A percentile compares a stretch with the other conserved stretches of the same genome.
These are phyloP conservation scores for Acromyrmex heyeri DNA, from an alignment of 1,140 invertebrate genomes.

Conservation along the genomic window DNA sequence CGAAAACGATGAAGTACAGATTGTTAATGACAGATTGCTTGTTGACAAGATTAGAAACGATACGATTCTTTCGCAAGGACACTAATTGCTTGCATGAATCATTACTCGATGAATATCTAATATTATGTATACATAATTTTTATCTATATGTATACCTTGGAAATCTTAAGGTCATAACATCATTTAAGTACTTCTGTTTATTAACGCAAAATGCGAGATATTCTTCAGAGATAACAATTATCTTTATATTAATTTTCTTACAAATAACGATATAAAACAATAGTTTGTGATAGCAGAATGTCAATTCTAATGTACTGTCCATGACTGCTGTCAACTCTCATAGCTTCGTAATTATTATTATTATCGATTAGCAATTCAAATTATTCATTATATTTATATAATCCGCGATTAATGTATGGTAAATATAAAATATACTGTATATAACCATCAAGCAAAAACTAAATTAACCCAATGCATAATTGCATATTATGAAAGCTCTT, in stretches of 20 bases:
- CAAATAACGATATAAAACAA: background rate
- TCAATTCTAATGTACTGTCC: background rate
- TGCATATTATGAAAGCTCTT: background rate
- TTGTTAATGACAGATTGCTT: background rate
- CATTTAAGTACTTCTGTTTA: background rate
- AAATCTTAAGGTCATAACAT: background rate
- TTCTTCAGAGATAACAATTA: conserved; percentile 15
- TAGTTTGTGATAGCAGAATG: too few relatives aligned
- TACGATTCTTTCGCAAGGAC: background rate
- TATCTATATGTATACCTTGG: background rate
- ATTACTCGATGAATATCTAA: conserved; percentile 1
- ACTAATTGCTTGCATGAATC: background rate
- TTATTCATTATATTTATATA: background rate
- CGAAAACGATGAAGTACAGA: background rate
- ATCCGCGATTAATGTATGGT: background rate
- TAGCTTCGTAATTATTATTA: background rate
- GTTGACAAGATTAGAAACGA: background rate
- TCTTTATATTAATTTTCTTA: background rate
- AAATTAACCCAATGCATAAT: background rate
- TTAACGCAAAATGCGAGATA: background rate
- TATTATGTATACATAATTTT: too few relatives aligned
- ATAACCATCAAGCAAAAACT: background rate
- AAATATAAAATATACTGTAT: background rate
- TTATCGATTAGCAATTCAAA: background rate
- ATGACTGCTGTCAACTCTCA: background rate